Evolutionary conservation across 2,113 vertebrate genomes (phyloP).

Genomic region (Motacilla tschutschensis): DNA sequence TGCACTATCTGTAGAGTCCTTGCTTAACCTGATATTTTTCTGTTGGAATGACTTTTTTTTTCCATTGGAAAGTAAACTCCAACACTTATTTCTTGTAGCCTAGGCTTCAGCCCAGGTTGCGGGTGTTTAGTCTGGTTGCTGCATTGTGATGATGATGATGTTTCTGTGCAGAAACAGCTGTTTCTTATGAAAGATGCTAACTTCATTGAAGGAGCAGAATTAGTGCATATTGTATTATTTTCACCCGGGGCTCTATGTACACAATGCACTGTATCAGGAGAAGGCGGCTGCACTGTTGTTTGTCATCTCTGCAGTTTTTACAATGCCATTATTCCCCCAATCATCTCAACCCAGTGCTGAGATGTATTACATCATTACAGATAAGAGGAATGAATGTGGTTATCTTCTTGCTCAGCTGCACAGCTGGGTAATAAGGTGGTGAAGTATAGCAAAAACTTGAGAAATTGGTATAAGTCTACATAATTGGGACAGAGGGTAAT

Average conservation of each 20-base stretch:
- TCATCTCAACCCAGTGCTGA: constrained; percentile 75
- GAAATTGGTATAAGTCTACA: constrained; percentile 70
- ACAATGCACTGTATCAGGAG: constrained; percentile 32
- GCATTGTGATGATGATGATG: neutral
- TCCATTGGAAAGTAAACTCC: constrained; percentile 40
- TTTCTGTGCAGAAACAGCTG: constrained; percentile 58
- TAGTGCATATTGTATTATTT: constrained; percentile 17
- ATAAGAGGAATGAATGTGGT: constrained; percentile 87
- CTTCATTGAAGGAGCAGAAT: constrained; percentile 53
- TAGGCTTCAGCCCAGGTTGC: constrained; percentile 26
- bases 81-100: constrained; percentile 40
- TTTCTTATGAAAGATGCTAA: constrained; percentile 49
- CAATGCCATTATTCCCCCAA: constrained; percentile 81
- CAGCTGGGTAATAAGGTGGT: constrained; percentile 75
- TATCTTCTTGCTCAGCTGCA: constrained; percentile 87
- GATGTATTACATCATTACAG: constrained; percentile 88
- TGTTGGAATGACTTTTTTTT: constrained; percentile 29
- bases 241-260: constrained; percentile 1
- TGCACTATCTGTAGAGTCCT: constrained; percentile 45
- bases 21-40: constrained; percentile 56
- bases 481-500: constrained; percentile 81
- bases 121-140: constrained; percentile 14
- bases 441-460: constrained; percentile 79
- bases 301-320: constrained; percentile 76
- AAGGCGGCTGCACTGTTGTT: constrained; percentile 64